Evolutionary conservation across 2,888 invertebrate genomes (phyloP).

Genomic region (Girardia tigrina): DNA sequence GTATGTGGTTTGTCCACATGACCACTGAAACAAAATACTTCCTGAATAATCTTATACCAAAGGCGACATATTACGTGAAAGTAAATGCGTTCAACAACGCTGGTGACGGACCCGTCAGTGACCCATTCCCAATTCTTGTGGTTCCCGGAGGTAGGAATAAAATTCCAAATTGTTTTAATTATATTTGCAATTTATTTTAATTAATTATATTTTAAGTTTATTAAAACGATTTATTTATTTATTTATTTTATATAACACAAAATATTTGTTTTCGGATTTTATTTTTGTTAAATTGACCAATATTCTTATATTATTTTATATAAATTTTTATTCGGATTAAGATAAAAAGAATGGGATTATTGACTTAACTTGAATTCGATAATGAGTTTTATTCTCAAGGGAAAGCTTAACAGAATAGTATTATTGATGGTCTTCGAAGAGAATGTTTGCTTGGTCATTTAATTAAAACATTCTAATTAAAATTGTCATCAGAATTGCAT

Average conservation of each 20-base stretch:
- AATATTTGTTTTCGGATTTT: too few species aligned
- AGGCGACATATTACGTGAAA: constrained; percentile 30
- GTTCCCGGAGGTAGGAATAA: constrained; percentile 26
- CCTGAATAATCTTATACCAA: constrained; percentile 21
- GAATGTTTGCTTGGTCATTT: not conserved
- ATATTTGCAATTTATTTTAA: too few species aligned
- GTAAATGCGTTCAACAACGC: constrained; percentile 31
- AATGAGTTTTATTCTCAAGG: not conserved
- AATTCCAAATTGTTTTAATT: too few species aligned
- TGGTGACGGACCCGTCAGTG: constrained; percentile 32
- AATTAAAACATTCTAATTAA: not conserved
- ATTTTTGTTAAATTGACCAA: too few species aligned
- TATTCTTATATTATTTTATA: too few species aligned
- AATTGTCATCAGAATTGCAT: not conserved
- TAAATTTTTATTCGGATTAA: too few species aligned
- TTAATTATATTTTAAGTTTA: too few species aligned
- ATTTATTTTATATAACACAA: too few species aligned
- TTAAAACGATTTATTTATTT: too few species aligned
- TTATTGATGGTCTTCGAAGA: not conserved
- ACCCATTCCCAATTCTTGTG: constrained; percentile 32
- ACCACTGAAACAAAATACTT: not conserved
- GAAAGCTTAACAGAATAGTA: not conserved
- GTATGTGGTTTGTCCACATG: not conserved
- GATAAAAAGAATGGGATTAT: too few species aligned
- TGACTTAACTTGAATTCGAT: not conserved